Percentiles rank a stretch among this genome's conserved stretches.
Evolutionary conservation across 2,888 invertebrate species (phyloP).

Genomic region (Hirudinaria manillensis): DNA sequence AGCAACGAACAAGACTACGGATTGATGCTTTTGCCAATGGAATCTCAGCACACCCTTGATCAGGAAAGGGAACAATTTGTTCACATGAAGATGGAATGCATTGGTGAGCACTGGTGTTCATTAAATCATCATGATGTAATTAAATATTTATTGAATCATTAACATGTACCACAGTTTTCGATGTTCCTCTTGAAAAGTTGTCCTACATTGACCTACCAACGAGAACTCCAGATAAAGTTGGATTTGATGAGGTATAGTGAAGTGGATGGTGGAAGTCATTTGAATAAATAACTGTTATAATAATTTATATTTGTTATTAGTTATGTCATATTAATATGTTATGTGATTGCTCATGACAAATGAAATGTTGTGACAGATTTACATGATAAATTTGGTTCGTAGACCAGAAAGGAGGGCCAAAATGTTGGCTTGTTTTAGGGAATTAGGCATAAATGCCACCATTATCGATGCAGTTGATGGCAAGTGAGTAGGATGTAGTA

Average conservation of each 20-base stretch:
- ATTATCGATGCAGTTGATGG: conserved; percentile 82
- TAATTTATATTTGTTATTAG: no score
- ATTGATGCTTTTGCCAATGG: conserved; percentile 73
- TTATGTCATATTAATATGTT: background rate
- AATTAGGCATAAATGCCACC: conserved; percentile 73
- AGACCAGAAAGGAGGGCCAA: conserved; percentile 70
- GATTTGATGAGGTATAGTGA: conserved; percentile 65
- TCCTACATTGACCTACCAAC: conserved; percentile 33
- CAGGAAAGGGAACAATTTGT: conserved; percentile 39
- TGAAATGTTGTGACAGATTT: conserved; percentile 55
- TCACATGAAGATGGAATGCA: conserved; percentile 37
- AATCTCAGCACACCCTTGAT: conserved; percentile 54
- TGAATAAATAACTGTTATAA: no score
- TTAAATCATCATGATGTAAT: background rate
- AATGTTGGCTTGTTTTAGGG: conserved; percentile 74
- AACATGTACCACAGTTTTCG: conserved; percentile 42
- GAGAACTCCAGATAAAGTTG: conserved; percentile 61
- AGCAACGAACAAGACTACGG: conserved; percentile 79
- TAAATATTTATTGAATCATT: background rate
- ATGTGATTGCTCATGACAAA: background rate
- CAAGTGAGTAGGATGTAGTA: conserved; percentile 59
- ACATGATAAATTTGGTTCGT: conserved; percentile 82
- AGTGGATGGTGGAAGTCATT: no score
- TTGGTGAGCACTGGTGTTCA: conserved; percentile 33
- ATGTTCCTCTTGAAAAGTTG: conserved; percentile 34